Conservation (phyloP, 2,888 invertebrate genomes). For the Temnothorax ravouxi region DNA sequence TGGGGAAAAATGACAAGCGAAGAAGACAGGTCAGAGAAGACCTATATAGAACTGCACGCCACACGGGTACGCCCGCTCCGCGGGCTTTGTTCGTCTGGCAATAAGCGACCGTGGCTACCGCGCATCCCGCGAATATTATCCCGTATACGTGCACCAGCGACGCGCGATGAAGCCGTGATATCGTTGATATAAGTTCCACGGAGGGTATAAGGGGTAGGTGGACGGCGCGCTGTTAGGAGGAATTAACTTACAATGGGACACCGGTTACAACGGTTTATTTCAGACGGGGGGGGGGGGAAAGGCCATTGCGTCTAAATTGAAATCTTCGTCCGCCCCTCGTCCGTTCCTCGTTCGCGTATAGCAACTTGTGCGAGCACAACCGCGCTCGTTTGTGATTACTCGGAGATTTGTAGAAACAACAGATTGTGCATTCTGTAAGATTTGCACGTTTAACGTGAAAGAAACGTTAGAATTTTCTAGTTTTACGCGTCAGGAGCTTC, state of each 20-base stretch:
- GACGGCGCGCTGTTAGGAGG: constrained; percentile 30
- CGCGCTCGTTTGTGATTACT: background rate
- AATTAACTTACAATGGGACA: constrained; percentile 51
- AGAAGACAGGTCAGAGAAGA: constrained; percentile 52
- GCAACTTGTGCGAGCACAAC: background rate
- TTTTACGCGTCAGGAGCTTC: background rate
- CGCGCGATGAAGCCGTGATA: constrained; percentile 80
- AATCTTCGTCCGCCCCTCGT: background rate
- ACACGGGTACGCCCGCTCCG: constrained; percentile 61
- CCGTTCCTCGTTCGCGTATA: background rate
- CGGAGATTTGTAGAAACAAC: background rate
- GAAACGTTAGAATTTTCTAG: background rate
- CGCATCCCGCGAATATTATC: constrained; percentile 76
- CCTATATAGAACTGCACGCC: constrained; percentile 58
- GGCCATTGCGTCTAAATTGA: constrained; percentile 34
- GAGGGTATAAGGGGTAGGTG: background rate
- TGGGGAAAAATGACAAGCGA: constrained; percentile 78
- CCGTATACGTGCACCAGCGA: constrained; percentile 78
- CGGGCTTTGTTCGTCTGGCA: constrained; percentile 83
- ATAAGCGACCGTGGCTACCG: constrained; percentile 75
- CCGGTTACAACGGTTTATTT: constrained; percentile 32
- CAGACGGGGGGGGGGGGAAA: constrained; percentile 13
- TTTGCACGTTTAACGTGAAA: background rate
- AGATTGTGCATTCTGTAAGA: background rate
- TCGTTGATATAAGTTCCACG: constrained; percentile 66